phyloP scores from a whole-genome alignment of 2,113 vertebrate species.

The Rhineura floridana region DNA sequence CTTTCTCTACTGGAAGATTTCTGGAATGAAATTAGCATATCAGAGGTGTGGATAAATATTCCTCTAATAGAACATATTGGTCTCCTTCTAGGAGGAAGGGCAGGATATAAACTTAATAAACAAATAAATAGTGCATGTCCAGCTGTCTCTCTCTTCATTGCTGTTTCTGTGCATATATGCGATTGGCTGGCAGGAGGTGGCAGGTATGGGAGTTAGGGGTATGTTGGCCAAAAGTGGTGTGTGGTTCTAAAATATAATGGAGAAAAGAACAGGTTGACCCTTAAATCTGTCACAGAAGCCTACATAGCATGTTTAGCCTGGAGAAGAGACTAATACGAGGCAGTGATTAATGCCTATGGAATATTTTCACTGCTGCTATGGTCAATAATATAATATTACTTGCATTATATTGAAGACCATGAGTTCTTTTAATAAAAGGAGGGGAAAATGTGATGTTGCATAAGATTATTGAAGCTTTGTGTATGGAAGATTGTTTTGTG shows the following conservation, averaged over 20 bases:
- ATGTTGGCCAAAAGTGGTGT: neutral
- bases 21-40: too few relatives aligned
- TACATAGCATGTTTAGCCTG: neutral
- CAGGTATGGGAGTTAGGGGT: neutral
- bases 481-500: too few relatives aligned
- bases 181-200: too few relatives aligned
- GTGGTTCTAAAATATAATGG: neutral
- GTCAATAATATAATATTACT: neutral
- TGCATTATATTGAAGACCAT: too few relatives aligned
- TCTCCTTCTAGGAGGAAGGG: too few relatives aligned
- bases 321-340: neutral
- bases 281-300: neutral
- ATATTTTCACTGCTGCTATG: neutral
- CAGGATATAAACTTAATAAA: neutral
- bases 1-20: neutral
- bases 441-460: too few relatives aligned
- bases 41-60: neutral
- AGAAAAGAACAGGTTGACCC: neutral
- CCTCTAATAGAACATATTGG: neutral
- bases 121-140: too few relatives aligned
- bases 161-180: neutral
- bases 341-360: neutral
- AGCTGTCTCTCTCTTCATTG: neutral
- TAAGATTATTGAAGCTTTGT: too few relatives aligned
- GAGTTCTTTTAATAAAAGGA: too few relatives aligned